Evolutionary conservation across 2,888 invertebrate genomes (phyloP).

Genomic region (Monochamus alternatus): DNA sequence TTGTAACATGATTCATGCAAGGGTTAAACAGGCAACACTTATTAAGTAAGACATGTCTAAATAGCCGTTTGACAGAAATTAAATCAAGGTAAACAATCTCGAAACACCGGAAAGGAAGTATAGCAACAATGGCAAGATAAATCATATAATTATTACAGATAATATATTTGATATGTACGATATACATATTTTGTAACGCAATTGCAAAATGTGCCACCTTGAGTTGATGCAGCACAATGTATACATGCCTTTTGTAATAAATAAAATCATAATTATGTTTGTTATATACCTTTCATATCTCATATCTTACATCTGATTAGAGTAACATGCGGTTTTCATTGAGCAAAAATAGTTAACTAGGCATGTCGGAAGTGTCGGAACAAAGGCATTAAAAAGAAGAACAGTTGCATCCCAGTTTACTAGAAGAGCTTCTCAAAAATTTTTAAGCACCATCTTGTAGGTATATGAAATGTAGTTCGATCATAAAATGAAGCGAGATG

Average conservation of each 20-base stretch:
- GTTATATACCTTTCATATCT: neutral
- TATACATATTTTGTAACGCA: slow-evolving; percentile 25
- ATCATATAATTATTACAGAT: slow-evolving; percentile 48
- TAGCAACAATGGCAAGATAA: slow-evolving; percentile 52
- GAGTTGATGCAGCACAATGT: slow-evolving; percentile 15
- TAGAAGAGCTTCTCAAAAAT: too few species aligned
- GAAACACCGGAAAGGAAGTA: slow-evolving; percentile 53
- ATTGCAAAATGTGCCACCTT: slow-evolving; percentile 26
- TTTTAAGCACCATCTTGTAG: too few species aligned
- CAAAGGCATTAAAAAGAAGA: too few species aligned
- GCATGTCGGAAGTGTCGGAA: neutral
- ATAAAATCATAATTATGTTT: slow-evolving; percentile 21
- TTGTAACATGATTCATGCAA: neutral
- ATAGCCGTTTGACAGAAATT: slow-evolving; percentile 37
- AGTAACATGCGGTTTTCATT: neutral
- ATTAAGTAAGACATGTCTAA: slow-evolving; percentile 2
- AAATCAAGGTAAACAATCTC: slow-evolving; percentile 42
- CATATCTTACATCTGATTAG: neutral
- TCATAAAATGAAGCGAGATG: too few species aligned
- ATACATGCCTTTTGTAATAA: slow-evolving; percentile 20
- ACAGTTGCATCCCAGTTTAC: too few species aligned
- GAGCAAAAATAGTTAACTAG: neutral
- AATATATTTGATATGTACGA: slow-evolving; percentile 34
- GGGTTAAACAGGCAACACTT: neutral
- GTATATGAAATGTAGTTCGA: too few species aligned